phyloP scores from a whole-genome alignment of 2,797 vertebrate genomes.

The Typhlichthys eigenmanni region DNA sequence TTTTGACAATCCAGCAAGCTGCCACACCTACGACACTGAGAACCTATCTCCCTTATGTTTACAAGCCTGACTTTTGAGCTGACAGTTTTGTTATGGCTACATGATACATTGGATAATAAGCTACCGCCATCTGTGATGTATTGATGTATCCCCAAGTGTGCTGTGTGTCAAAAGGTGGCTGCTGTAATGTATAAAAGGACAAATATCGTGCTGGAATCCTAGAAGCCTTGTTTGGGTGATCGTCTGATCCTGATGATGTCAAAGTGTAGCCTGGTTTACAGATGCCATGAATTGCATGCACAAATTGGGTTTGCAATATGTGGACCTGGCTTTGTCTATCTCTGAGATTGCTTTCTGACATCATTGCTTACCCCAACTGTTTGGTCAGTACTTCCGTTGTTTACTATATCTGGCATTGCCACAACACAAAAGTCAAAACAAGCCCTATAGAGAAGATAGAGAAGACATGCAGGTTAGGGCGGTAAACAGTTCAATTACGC shows the following conservation, averaged over 20 bases:
- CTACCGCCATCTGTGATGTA: constrained; percentile 16
- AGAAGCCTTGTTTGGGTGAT: constrained; percentile 58
- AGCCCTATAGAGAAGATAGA: no score
- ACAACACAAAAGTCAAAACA: no score
- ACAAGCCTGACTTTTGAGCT: constrained; percentile 5
- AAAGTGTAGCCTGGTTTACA: constrained; percentile 5
- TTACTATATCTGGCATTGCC: no score
- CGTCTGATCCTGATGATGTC: constrained; percentile 54
- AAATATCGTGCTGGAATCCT: constrained; percentile 31
- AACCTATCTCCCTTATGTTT: constrained; percentile 3
- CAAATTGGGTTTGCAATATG: no score
- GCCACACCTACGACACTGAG: constrained; percentile 5
- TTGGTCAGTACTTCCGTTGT: no score
- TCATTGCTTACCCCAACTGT: no score
- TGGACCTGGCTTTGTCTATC: no score
- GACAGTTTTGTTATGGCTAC: constrained; percentile 43
- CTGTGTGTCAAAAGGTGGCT: constrained; percentile 23
- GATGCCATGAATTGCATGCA: no score
- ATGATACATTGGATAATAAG: constrained; percentile 35
- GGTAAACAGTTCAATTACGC: no score
- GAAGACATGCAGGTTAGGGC: no score
- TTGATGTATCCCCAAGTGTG: constrained; percentile 3
- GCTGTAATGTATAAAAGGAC: constrained; percentile 21
- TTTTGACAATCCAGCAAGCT: constrained; percentile 12
- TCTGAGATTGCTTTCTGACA: no score